Base-by-base conservation (phyloP, 2,888 invertebrate genomes). In the Alcis repandata region DNA sequence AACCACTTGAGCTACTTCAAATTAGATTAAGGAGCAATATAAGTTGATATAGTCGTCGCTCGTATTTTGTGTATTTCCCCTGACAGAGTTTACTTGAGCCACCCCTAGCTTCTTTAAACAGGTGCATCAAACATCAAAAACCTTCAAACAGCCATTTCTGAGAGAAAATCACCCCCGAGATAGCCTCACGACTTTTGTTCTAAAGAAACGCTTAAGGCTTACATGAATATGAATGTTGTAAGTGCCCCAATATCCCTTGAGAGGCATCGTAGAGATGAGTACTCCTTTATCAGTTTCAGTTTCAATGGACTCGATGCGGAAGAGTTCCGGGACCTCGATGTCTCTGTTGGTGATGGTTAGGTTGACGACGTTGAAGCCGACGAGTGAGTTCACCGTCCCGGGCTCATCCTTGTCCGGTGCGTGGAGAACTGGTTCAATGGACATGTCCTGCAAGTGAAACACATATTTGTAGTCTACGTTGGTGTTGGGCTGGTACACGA, bases 171-270 rank as follows among this genome's bases (percentile, higher is more conserved):
- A 6, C 27, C 27, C 2, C 27, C 6, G 27, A 27, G 27, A 4
- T 27, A 27, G 6, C 27, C 27, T 27, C 6, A 27, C n/a, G n/a
- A n/a, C 2, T 27, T 27, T 27, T 27, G 27, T 27, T 27, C 3
- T 27, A 27, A 6, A 27, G 6, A 27, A 27, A 27, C 6, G n/a
- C 27, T 27, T 27, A 27, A 27, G 6, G 51, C 85, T 83, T 80
- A 95, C 95, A 82, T 80, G 69, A 41, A 96, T 89, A 66, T 84
- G 83, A 57, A 96, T 83, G 11, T 78, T 79, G 79, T 94, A 95
- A 1, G 89, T 89, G 36, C 95, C 95, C 92, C 95, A 95, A 75
- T 89, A 94, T 0, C 94, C 94, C 70, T 81, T 87, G 33, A 95
- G 78, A 67, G 90, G 83, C 73, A 86, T 83, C 0, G 78, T 76